A percentile compares a stretch with the other conserved stretches of the same genome.
These are phyloP conservation scores for Micoletzkya japonica DNA, from an alignment of 2,888 invertebrate genomes.

Conservation along the genomic window DNA sequence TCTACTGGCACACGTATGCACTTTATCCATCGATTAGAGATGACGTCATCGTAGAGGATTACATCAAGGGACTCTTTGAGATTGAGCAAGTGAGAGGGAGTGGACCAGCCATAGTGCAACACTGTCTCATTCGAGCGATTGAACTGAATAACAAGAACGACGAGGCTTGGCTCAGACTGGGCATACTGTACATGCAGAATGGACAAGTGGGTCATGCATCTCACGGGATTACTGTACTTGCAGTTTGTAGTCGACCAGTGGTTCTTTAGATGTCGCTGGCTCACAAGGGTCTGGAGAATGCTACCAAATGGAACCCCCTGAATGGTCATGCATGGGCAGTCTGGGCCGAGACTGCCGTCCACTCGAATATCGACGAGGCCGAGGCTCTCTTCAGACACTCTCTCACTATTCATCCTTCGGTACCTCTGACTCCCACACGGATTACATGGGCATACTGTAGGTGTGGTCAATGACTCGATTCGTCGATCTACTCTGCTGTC, in stretches of 20 bases:
- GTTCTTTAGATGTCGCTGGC: neutral
- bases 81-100: neutral
- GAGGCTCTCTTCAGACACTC: constrained; percentile 24
- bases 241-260: too few relatives aligned
- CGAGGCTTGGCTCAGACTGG: constrained; percentile 24
- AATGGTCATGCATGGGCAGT: constrained; percentile 4
- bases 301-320: constrained; percentile 19
- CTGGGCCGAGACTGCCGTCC: constrained; percentile 7
- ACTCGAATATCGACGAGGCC: neutral
- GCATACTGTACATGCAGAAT: neutral
- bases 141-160: constrained; percentile 10
- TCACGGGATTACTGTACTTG: neutral
- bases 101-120: neutral
- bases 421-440: neutral
- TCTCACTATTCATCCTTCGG: constrained; percentile 12
- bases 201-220: constrained; percentile 2
- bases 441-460: neutral
- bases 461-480: constrained; percentile 12
- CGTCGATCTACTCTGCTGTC: neutral
- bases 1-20: too few relatives aligned
- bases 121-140: constrained; percentile 10
- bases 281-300: constrained; percentile 8
- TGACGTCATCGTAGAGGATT: too few relatives aligned
- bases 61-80: neutral
- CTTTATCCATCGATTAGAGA: too few relatives aligned